Evolutionary conservation across 2,888 invertebrate genomes (phyloP), one percentile per base, ranked within the genome.

Genomic region (Hydrotaea cyrtoneurina): DNA sequence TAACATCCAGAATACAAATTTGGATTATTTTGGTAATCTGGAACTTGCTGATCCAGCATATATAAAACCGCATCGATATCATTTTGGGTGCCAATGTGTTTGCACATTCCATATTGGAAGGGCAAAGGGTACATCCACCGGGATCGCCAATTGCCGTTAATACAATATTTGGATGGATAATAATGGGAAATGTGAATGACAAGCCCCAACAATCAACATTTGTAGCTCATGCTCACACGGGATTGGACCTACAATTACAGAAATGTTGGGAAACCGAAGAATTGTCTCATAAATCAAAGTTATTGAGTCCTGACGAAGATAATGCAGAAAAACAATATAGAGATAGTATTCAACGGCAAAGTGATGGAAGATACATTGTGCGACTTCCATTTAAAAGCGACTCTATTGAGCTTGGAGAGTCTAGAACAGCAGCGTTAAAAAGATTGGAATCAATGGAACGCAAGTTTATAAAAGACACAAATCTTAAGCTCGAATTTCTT

Each of bases 111-210:
- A n/a, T 86, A 15, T 46, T 86, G 39, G 17, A 11, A 4, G 78
- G 39, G 0, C 71, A 71, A 15, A 31, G 76, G n/a, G 46, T 74
- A 1, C 83, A 84, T 82, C 80, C 80, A 5, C 72, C 75, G 43
- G 83, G 80, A 8, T 39, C 39, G 8, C 39, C 39, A 39, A 39
- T 13, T 11, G 39, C 39, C 39, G 13, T 39, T 39, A 39, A 0
- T n/a, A 81, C 81, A 17, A 81, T 78, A 17, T 84, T 86, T 21
- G 86, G 86, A 23, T 86, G 85, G 85, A 74, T 84, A 2, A 71
- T 84, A n/a, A 50, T 75, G 19, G 82, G 77, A 21, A 77, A 77
- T 17, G 66, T 80, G 0, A 73, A 19, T 39, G 39, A 13, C 8
- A 53, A 55, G n/a, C 15, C 53, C 11, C 21, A 46, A 50, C 8